Evolutionary conservation across 2,797 vertebrate species (phyloP), one percentile per base, ranked within the genome.

Genomic region (Pseudopleuronectes americanus): DNA sequence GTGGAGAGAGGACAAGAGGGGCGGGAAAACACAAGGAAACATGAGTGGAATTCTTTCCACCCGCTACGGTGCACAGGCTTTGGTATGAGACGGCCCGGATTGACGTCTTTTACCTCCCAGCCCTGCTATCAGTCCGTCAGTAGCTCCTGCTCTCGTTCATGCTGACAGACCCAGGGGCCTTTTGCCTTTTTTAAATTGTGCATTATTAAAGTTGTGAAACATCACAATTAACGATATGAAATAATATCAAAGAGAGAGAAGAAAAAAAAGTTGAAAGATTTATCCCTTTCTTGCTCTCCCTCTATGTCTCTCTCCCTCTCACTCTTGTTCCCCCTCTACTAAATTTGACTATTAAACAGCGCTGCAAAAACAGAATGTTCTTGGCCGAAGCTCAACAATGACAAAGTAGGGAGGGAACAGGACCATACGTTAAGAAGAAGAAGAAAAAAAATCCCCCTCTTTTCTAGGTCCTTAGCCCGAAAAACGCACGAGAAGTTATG

Each of bases 301-400:
- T 73, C 67, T 64, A 56, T 88, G 74, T 89, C 84, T 85, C 83
- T 86, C 81, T 85, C 71, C 43, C 54, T 62, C 81, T 79, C 83
- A 71, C 85, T 83, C 89, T 83, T 71, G 68, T 87, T 83, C 83
- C 72, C 85, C 62, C 77, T 68, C 88, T 86, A 81, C 86, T 92
- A 92, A 91, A 91, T 91, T 87, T 90, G 90, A 92, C 91, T 92
- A 91, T 93, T 94, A 91, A 92, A 92, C 90, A 89, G 87, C 71
- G 33, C 90, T 87, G 86, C 84, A 91, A 92, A 93, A 92, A 93
- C 89, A 87, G 94, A 94, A 94, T 94, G 93, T 94, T 94, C 93
- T 94, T 94, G 92, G 92, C 93, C 16, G 70, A 2, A 79, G 80
- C 88, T 94, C 93, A 94, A 93, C 92, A 93, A 93, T 93, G 90